Conservation (phyloP, 2,888 invertebrate species). For the Invenusta paracnida region DNA sequence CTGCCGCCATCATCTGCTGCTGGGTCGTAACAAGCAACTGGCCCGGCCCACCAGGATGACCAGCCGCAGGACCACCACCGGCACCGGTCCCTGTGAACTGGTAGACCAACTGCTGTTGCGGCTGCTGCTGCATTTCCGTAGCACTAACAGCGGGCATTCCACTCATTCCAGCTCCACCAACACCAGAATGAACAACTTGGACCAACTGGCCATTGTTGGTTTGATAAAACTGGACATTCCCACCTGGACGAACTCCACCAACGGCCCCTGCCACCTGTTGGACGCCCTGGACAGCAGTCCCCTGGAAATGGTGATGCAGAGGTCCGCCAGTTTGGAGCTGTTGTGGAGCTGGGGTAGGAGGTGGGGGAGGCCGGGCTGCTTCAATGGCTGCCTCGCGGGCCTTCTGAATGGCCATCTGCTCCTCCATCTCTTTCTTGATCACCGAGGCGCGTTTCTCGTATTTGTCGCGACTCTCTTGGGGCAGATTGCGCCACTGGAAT, state of each 20-base stretch:
- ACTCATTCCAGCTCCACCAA: background rate
- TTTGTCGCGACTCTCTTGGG: conserved; percentile 77
- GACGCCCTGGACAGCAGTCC: background rate
- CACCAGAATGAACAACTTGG: background rate
- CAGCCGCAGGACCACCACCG: background rate
- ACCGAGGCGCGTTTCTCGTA: conserved; percentile 88
- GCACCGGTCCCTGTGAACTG: conserved; percentile 48
- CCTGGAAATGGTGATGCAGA: conserved; percentile 40
- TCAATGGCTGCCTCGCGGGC: conserved; percentile 45
- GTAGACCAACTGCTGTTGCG: conserved; percentile 44
- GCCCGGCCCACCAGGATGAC: background rate
- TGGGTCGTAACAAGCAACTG: background rate
- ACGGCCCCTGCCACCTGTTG: background rate
- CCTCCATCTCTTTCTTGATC: conserved; percentile 66
- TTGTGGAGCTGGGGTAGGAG: conserved; percentile 52
- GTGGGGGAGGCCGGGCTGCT: conserved; percentile 56
- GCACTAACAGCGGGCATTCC: conserved; percentile 47
- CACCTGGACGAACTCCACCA: background rate
- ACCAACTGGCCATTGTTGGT: background rate
- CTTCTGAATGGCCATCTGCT: conserved; percentile 71
- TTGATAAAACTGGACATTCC: conserved; percentile 33
- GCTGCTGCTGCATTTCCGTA: conserved; percentile 47
- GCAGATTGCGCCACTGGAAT: conserved; percentile 82
- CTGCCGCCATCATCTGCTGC: background rate
- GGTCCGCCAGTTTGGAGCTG: conserved; percentile 46